These are phyloP conservation scores for Acanthis flammea DNA, from an alignment of 2,797 vertebrate genomes.

Conservation along the genomic window DNA sequence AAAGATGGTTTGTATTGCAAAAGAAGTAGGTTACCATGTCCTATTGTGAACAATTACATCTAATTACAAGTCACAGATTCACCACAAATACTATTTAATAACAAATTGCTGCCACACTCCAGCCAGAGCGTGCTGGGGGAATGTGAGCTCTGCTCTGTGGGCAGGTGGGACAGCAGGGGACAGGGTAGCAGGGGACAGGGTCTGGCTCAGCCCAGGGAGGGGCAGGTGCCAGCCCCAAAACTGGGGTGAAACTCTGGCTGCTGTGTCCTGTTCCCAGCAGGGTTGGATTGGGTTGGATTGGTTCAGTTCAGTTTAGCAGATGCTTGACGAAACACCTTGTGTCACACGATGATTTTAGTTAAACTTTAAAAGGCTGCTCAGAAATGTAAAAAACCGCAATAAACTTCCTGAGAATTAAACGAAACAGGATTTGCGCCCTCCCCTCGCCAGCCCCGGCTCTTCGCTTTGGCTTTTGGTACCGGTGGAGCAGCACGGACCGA, in stretches of 20 bases:
- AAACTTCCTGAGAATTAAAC: not conserved
- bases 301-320: not conserved
- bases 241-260: accelerated
- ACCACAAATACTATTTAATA: not conserved
- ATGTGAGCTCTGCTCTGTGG: not conserved
- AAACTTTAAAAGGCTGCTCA: not conserved
- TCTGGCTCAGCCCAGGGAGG: not conserved
- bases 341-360: not conserved
- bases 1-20: not conserved
- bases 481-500: not conserved
- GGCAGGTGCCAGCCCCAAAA: not conserved
- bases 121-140: accelerated
- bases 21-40: not conserved
- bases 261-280: not conserved
- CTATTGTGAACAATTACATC: not conserved
- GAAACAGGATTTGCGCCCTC: not conserved
- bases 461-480: not conserved
- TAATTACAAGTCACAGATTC: not conserved
- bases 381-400: not conserved
- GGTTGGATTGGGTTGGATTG: not conserved
- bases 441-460: not conserved
- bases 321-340: not conserved
- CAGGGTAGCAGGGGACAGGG: not conserved
- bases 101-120: not conserved
- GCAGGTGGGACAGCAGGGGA: not conserved